Evolutionary conservation across 2,113 vertebrate species (phyloP).

Genomic region (Toxotes jaculatrix): DNA sequence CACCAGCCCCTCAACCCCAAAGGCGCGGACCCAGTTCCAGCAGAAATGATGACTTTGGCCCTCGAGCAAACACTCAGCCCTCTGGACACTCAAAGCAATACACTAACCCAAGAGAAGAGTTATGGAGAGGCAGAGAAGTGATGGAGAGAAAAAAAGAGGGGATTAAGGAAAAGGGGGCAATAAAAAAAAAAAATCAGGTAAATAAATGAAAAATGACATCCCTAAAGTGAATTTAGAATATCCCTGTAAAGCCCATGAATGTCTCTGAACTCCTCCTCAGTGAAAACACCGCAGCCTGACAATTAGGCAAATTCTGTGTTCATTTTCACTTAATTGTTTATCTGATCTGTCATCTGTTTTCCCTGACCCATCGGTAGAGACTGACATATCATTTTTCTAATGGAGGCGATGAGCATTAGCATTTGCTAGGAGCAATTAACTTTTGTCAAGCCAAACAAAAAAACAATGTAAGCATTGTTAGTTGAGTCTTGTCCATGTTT

Average conservation of each 20-base stretch:
- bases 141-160: constrained; percentile 2
- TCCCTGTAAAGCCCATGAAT: not conserved
- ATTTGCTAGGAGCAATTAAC: not conserved
- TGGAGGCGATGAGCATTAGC: not conserved
- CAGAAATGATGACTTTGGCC: constrained; percentile 65
- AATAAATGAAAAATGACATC: not conserved
- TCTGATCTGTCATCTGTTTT: not conserved
- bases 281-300: too few species aligned
- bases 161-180: not conserved
- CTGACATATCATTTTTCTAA: not conserved
- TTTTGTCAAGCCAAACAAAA: not conserved
- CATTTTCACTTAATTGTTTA: not conserved
- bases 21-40: constrained; percentile 54
- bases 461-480: not conserved
- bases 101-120: constrained; percentile 22
- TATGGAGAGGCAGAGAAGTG: not conserved
- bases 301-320: too few species aligned
- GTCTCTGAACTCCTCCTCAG: not conserved
- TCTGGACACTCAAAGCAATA: constrained; percentile 39
- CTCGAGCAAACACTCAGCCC: constrained; percentile 55
- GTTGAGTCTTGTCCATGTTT: too few species aligned
- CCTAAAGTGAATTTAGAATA: not conserved
- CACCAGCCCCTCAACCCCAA: constrained; percentile 40
- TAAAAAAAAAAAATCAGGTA: not conserved
- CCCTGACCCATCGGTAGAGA: too few species aligned